Percentiles rank a stretch among this genome's conserved stretches.
Evolutionary conservation across 1,140 invertebrate genomes (phyloP).

Genomic region (Drosophila mauritiana): DNA sequence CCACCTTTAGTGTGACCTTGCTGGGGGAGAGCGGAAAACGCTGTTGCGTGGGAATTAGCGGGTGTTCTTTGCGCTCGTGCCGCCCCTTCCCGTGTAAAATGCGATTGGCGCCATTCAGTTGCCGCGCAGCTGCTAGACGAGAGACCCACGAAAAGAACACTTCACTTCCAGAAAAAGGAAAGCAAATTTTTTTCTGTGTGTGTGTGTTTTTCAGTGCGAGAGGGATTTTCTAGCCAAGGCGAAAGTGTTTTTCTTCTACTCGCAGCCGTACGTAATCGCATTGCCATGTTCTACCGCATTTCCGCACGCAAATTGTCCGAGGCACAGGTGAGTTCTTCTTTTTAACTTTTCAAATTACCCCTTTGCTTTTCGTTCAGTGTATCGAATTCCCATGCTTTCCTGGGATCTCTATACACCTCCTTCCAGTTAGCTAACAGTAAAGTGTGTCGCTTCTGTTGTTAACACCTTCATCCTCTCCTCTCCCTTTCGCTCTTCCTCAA

Average conservation of each 20-base stretch:
- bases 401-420: background rate
- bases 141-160: conserved; percentile 67
- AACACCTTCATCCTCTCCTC: conserved; percentile 5
- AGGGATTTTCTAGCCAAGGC: conserved; percentile 34
- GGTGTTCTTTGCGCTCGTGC: background rate
- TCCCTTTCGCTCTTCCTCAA: background rate
- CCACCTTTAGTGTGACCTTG: conserved; percentile 7
- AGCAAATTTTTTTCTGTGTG: conserved; percentile 78
- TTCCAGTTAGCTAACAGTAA: conserved; percentile 18
- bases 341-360: no score
- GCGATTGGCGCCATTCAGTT: conserved; percentile 59
- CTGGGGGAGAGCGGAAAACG: background rate
- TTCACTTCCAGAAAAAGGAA: conserved; percentile 72
- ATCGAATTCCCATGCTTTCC: background rate
- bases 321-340: conserved; percentile 72
- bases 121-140: conserved; percentile 69
- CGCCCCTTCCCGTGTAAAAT: background rate
- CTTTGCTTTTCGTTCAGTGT: background rate
- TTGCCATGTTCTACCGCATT: conserved; percentile 77
- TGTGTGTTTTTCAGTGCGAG: conserved; percentile 65
- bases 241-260: conserved; percentile 54
- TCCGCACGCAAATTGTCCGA: conserved; percentile 76
- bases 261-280: conserved; percentile 52
- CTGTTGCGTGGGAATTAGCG: background rate
- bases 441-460: conserved; percentile 40